Percentiles rank a stretch among this genome's conserved stretches.
Evolutionary conservation across 1,140 invertebrate species (phyloP).

Genomic region (Acromyrmex heyeri): DNA sequence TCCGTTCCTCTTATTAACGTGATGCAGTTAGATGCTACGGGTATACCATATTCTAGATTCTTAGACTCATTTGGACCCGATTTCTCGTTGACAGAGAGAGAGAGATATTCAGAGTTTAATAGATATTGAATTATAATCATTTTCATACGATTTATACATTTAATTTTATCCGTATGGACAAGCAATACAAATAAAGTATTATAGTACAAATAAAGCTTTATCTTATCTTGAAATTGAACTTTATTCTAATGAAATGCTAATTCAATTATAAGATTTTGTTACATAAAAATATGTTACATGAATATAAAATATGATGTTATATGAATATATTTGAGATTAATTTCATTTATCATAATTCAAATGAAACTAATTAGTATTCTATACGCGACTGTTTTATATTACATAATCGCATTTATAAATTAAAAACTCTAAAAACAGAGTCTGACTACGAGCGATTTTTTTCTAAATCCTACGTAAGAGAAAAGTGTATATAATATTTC

Average conservation of each 20-base stretch:
- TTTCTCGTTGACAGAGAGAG: not conserved
- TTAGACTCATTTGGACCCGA: not conserved
- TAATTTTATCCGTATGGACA: not conserved
- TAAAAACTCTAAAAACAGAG: no score
- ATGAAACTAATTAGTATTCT: not conserved
- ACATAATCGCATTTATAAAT: not conserved
- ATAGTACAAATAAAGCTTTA: not conserved
- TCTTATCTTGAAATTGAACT: not conserved
- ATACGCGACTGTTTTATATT: not conserved
- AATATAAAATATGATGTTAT: no score
- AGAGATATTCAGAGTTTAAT: slow-evolving; percentile 1
- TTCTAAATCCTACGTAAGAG: no score
- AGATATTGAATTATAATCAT: not conserved
- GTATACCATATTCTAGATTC: not conserved
- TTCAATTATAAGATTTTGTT: not conserved
- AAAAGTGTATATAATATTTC: no score
- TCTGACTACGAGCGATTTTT: no score
- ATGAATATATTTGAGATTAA: not conserved
- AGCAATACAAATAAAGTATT: not conserved
- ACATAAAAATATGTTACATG: not conserved
- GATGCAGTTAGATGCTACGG: not conserved
- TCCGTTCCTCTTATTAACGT: slow-evolving; percentile 24
- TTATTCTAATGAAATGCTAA: not conserved
- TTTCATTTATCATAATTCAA: not conserved
- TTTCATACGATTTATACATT: not conserved